Evolutionary conservation across 2,888 invertebrate species (phyloP).

Genomic region (Alsophila aescularia): DNA sequence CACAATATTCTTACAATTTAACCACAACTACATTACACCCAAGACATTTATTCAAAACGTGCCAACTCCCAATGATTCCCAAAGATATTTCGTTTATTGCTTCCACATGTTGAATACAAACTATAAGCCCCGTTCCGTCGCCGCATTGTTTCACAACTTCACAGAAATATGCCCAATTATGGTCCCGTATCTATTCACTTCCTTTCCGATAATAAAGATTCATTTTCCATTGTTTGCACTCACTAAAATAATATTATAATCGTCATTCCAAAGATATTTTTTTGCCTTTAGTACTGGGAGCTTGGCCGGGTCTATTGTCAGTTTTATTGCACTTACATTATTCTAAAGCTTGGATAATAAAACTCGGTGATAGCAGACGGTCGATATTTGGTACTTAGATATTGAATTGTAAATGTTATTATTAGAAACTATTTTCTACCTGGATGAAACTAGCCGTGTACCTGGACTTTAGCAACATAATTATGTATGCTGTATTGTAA

Average conservation of each 20-base stretch:
- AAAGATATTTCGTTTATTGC: slow-evolving; percentile 32
- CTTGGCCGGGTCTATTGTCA: slow-evolving; percentile 57
- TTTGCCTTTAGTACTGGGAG: slow-evolving; percentile 54
- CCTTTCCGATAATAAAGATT: slow-evolving; percentile 77
- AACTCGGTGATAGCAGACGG: slow-evolving; percentile 43
- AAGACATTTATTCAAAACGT: slow-evolving; percentile 3
- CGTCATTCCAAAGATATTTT: slow-evolving; percentile 63
- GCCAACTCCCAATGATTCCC: slow-evolving; percentile 4
- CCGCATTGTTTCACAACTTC: slow-evolving; percentile 73
- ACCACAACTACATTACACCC: too few relatives aligned
- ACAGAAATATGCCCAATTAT: slow-evolving; percentile 65
- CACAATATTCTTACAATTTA: too few relatives aligned
- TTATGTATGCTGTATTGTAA: too few relatives aligned
- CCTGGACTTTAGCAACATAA: too few relatives aligned
- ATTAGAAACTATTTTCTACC: slow-evolving; percentile 24
- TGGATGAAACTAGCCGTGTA: too few relatives aligned
- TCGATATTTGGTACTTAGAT: slow-evolving; percentile 29
- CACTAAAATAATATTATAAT: slow-evolving; percentile 77
- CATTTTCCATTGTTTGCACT: slow-evolving; percentile 69
- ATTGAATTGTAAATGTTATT: slow-evolving; percentile 44
- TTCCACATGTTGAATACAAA: slow-evolving; percentile 61
- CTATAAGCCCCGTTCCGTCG: slow-evolving; percentile 46
- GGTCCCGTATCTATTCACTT: slow-evolving; percentile 75
- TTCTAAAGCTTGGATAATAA: slow-evolving; percentile 54
- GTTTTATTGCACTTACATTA: slow-evolving; percentile 64